Evolutionary conservation across 2,797 vertebrate species (phyloP), one percentile per base, ranked within the genome.

Genomic region (Sebastiscus albofasciatus): DNA sequence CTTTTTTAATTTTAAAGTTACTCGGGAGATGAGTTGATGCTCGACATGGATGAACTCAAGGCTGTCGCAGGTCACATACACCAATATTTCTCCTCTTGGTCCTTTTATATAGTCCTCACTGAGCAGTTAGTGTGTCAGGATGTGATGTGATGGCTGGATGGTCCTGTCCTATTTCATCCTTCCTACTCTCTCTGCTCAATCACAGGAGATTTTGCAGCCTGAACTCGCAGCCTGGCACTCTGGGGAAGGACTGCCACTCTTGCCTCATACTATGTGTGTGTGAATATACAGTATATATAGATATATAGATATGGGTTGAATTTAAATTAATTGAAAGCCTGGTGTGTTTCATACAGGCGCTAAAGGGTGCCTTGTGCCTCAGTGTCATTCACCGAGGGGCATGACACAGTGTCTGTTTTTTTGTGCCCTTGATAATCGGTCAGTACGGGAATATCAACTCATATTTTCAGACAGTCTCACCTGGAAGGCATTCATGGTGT

Each of bases 391-490:
- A 34, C 33, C 9, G 33, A 34, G 33, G 33, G 33, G 33, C 33
- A 12, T 3, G 39, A 42, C 13, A 7, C 16, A 42, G 14, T 42
- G 14, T 16, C 39, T 14, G 14, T 42, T 6, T 42, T 42, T 42
- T 42, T n/a, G 14, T 16, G 0, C 0, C 39, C 14, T 46, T 46
- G 42, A 46, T 20, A 20, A 46, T 46, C 0, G 42, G 0, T 46
- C 16, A 46, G 0, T 46, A 46, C 3, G 42, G 42, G 7, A 16
- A 46, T 46, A 46, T 18, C 42, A 4, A 46, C 16, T 46, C 14
- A 42, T 18, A 46, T 46, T 46, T 46, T 46, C 16, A 46, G 42
- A 46, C 16, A 46, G 16, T 46, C 42, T 46, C 42, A 8, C 42
- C 3, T 20, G 42, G 16, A 46, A 46, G 42, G 42, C 42, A 20